Evolutionary conservation across 2,797 vertebrate species (phyloP).

Genomic region (Masticophis lateralis): DNA sequence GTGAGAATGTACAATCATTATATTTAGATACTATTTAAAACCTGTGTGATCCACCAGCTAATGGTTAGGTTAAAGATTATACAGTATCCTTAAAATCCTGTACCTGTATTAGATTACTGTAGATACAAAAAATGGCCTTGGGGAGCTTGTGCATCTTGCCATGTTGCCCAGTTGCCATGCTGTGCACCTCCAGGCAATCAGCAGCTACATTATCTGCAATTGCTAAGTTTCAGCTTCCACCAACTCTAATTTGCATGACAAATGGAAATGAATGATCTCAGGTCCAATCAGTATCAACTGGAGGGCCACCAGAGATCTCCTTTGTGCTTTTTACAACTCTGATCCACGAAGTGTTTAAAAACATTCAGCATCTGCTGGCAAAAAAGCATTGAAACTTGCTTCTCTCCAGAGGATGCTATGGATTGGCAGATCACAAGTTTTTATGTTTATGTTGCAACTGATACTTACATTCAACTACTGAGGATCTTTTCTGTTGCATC

Average conservation of each 20-base stretch:
- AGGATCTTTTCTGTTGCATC: neutral
- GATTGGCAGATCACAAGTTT: neutral
- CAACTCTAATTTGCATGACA: neutral
- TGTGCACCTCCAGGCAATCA: neutral
- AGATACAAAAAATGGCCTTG: neutral
- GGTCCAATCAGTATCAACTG: neutral
- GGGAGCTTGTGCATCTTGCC: neutral
- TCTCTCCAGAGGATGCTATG: neutral
- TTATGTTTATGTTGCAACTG: neutral
- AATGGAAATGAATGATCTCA: neutral
- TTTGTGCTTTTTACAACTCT: constrained; percentile 24
- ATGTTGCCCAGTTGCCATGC: neutral
- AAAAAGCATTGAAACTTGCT: neutral
- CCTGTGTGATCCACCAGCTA: constrained; percentile 6
- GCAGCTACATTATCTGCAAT: neutral
- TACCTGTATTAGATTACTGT: constrained; percentile 7
- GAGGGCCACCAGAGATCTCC: constrained; percentile 6
- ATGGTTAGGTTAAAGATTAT: neutral
- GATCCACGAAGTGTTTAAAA: constrained; percentile 15
- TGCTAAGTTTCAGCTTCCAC: neutral
- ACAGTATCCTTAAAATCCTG: neutral
- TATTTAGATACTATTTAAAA: constrained; percentile 4
- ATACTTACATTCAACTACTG: neutral
- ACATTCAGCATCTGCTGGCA: constrained; percentile 31
- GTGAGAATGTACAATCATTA: neutral